Evolutionary conservation across 1,140 invertebrate species (phyloP).

Genomic region (Zaprionus inermis): DNA sequence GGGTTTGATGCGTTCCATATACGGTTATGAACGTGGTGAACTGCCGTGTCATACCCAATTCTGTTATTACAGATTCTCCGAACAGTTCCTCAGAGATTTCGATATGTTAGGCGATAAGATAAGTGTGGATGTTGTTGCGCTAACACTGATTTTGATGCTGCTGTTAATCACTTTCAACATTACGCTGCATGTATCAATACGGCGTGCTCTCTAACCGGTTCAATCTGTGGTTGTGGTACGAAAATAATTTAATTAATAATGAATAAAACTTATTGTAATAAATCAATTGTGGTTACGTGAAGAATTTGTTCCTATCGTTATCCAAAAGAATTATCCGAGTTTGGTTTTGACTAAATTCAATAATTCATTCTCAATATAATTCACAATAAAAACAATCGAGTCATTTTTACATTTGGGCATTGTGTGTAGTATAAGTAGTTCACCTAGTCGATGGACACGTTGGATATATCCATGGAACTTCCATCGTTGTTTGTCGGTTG

Average conservation of each 20-base stretch:
- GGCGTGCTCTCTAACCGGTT: slow-evolving; percentile 44
- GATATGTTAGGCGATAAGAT: slow-evolving; percentile 77
- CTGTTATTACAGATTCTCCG: slow-evolving; percentile 85
- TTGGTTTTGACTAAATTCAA: slow-evolving; percentile 13
- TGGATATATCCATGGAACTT: slow-evolving; percentile 78
- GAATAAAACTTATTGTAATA: background rate
- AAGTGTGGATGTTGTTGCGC: slow-evolving; percentile 68
- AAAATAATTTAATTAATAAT: background rate
- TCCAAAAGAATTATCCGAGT: background rate
- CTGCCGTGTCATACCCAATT: slow-evolving; percentile 85
- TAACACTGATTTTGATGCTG: slow-evolving; percentile 52
- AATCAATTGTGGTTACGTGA: slow-evolving; percentile 1
- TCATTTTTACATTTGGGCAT: slow-evolving; percentile 12
- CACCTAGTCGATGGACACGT: slow-evolving; percentile 70
- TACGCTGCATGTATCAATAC: slow-evolving; percentile 59
- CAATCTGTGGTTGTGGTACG: slow-evolving; percentile 1
- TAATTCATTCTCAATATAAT: slow-evolving; percentile 24
- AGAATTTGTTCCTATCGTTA: background rate
- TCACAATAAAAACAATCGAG: slow-evolving; percentile 17
- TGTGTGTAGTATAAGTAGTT: background rate
- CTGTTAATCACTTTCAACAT: slow-evolving; percentile 64
- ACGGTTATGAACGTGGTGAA: slow-evolving; percentile 87
- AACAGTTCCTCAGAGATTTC: slow-evolving; percentile 84
- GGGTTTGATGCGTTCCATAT: slow-evolving; percentile 90
- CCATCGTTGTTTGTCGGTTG: slow-evolving; percentile 58